These are phyloP conservation scores for Triplophysa rosa DNA, from an alignment of 2,113 vertebrate genomes.

Conservation along the genomic window DNA sequence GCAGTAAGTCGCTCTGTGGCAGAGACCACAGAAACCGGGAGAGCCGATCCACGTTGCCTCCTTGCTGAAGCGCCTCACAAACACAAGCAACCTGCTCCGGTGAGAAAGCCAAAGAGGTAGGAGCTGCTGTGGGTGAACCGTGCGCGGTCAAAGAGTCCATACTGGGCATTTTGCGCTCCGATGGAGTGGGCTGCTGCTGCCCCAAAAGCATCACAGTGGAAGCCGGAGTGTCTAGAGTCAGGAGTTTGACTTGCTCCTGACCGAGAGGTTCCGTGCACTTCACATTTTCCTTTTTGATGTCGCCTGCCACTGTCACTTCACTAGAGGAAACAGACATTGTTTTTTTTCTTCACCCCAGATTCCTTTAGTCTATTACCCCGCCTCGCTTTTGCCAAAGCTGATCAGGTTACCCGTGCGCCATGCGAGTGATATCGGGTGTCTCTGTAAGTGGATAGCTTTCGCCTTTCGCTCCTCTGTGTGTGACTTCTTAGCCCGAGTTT, in stretches of 20 bases:
- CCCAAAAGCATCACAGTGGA: slow-evolving; percentile 75
- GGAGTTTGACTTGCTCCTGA: slow-evolving; percentile 74
- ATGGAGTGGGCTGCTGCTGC: slow-evolving; percentile 16
- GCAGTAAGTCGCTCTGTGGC: slow-evolving; percentile 91
- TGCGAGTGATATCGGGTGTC: slow-evolving; percentile 91
- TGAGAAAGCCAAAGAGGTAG: slow-evolving; percentile 88
- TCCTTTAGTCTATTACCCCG: slow-evolving; percentile 80
- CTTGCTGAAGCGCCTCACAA: slow-evolving; percentile 97
- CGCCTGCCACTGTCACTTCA: slow-evolving; percentile 85
- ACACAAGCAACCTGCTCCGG: slow-evolving; percentile 98
- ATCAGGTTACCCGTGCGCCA: slow-evolving; percentile 94
- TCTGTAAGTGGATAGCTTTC: slow-evolving; percentile 57
- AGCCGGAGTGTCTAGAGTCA: slow-evolving; percentile 77
- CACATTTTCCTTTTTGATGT: slow-evolving; percentile 88
- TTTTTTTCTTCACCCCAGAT: slow-evolving; percentile 36
- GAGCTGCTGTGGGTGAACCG: slow-evolving; percentile 71
- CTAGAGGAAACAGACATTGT: slow-evolving; percentile 93
- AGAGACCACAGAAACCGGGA: slow-evolving; percentile 96
- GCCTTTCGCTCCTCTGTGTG: slow-evolving; percentile 39
- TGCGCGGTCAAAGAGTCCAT: slow-evolving; percentile 46
- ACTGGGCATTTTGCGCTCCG: slow-evolving; percentile 26
- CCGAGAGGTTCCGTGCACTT: slow-evolving; percentile 76
- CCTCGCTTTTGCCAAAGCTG: slow-evolving; percentile 79
- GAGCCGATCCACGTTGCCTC: slow-evolving; percentile 95
- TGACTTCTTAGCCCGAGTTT: slow-evolving; percentile 35